Conservation (phyloP, 2,888 invertebrate species). For the Elaeidobius kamerunicus region DNA sequence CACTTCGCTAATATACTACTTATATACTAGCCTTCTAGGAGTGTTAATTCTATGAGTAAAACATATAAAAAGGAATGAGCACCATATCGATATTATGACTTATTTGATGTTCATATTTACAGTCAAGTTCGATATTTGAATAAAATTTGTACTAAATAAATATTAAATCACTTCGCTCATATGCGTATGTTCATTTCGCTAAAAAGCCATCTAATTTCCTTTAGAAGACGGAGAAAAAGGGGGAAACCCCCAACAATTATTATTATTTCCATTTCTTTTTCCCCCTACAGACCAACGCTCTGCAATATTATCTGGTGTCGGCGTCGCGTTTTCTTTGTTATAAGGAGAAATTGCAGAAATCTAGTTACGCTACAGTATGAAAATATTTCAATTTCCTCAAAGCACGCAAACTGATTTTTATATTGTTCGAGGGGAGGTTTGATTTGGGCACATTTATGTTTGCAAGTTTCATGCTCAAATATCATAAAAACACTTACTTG, state of each 20-base stretch:
- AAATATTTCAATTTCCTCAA: constrained; percentile 28
- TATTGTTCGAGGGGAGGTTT: too few relatives aligned
- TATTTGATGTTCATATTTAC: too few relatives aligned
- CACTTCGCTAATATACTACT: too few relatives aligned
- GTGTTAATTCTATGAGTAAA: too few relatives aligned
- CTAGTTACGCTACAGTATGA: constrained; percentile 31
- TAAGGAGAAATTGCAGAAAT: constrained; percentile 36
- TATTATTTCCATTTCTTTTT: constrained; percentile 18
- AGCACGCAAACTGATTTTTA: constrained; percentile 14
- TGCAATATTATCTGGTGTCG: constrained; percentile 15
- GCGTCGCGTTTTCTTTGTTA: constrained; percentile 20
- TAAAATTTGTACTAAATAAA: too few relatives aligned
- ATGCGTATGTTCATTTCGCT: constrained; percentile 5
- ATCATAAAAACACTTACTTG: constrained; percentile 48
- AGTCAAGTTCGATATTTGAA: too few relatives aligned
- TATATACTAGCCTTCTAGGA: too few relatives aligned
- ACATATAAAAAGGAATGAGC: too few relatives aligned
- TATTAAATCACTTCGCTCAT: too few relatives aligned
- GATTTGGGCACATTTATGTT: too few relatives aligned
- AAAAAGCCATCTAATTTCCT: constrained; percentile 19
- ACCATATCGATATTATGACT: too few relatives aligned
- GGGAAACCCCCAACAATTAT: constrained; percentile 13
- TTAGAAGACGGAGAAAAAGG: constrained; percentile 5
- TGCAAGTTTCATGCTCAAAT: neutral
- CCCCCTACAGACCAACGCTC: neutral